Base-by-base conservation (phyloP, 2,888 invertebrate species). In the Marronus borbonicus region DNA sequence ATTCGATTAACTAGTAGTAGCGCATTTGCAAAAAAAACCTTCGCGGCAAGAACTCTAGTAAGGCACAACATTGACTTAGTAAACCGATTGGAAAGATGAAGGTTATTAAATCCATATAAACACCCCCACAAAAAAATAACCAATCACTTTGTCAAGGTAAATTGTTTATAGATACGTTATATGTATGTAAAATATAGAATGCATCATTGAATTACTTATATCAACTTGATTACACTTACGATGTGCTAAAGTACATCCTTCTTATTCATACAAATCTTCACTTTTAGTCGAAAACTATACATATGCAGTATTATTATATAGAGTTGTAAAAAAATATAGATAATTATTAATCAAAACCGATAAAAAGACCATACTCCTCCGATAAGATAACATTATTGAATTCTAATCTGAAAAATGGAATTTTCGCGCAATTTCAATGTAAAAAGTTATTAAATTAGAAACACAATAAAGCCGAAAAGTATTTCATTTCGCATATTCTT, bases 371-470 rank as follows among this genome's bases (percentile, higher is more conserved):
- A 44, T 31, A 50, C 20, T 66, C 3, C 20, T 50, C 17, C 55
- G 76, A 76, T 76, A 76, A 76, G 76, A 76, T 76, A 76, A 76
- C 76, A 76, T 76, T 72, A 72, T 72, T 72, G 52, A 60, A 39
- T 60, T 44, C 12, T 72, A 72, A 72, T 72, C 72, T 31, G 10
- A 20, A 36, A 39, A 58, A 72, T 28, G 28, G 65, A n/a, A 39
- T 65, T 31, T 28, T 24, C 8, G 14, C 14, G 10, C 62, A 31
- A 62, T 62, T 62, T 10, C 10, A 62, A 44, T 12, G 10, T 44
- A 44, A 17, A 55, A 55, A 17, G 14, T 55, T 17, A 17, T n/a
- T 55, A 55, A n/a, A 55, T 55, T 55, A n/a, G n/a, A 55, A 55
- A 55, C n/a, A 17, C 3, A n/a, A 55, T 7, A 12, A 55, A 55